Evolutionary conservation across 1,140 invertebrate genomes (phyloP), one percentile per base, ranked within the genome.

Genomic region (Cheumatopsyche charites): DNA sequence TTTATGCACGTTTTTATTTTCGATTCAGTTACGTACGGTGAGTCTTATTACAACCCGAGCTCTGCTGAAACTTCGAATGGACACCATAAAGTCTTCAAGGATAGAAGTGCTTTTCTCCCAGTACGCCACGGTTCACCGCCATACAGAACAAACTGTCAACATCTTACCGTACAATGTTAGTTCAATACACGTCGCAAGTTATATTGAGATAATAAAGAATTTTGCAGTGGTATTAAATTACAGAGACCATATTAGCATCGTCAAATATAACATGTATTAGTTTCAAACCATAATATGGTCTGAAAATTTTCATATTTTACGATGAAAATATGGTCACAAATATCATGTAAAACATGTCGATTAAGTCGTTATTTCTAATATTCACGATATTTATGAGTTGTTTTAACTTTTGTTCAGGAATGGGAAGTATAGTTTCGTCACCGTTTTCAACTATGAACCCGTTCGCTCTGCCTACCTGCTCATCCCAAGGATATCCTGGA

Each of bases 381-480:
- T n/a, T n/a, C n/a, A n/a, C n/a, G n/a, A 36, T 36, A 36, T 36
- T 36, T 36, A 4, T 9, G 9, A 36, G 29, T 36, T 36, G 29
- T 4, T n/a, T n/a, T 36, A 36, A 36, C 3, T 36, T 36, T 36
- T 36, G 29, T 55, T 55, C 84, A 90, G 88, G 88, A 88, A 88
- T 90, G 84, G 83, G 92, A 79, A 90, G 93, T 74, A 85, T 95
- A 63, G 91, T 94, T 21, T 90, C 91, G 19, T 92, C 92, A 43
- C 91, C 92, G 21, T 94, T 94, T 84, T 87, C 88, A 21, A 90
- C 90, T 76, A 93, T 95, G 86, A 95, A 95, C 80, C 94, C 93
- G 42, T 95, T 96, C 85, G 92, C 93, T 72, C 86, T 96, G 79
- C 93, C 94, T 17, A 94, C 93, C 45, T 95, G 93, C 84, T 94